Percentiles rank a stretch among this genome's conserved stretches.
phyloP scores from a whole-genome alignment of 2,888 invertebrate genomes.

The Agriotes lineatus region DNA sequence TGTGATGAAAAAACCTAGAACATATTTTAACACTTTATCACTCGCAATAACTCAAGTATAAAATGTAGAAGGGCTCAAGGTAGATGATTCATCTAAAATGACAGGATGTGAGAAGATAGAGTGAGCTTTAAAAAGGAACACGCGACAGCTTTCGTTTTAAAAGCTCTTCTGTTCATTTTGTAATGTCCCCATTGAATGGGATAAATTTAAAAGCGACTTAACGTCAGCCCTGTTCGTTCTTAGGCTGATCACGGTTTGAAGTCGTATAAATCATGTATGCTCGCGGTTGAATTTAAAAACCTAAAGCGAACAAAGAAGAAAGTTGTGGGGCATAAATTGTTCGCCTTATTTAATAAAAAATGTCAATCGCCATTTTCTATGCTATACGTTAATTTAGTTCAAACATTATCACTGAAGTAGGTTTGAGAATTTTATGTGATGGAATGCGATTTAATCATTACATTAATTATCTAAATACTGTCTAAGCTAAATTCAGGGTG shows the following conservation, averaged over 20 bases:
- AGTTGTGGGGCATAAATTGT: too few relatives aligned
- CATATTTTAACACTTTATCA: constrained; percentile 26
- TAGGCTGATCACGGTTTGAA: too few relatives aligned
- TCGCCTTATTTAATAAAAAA: too few relatives aligned
- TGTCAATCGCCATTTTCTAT: too few relatives aligned
- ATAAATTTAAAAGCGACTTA: background rate
- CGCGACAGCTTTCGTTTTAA: constrained; percentile 4
- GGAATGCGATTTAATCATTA: too few relatives aligned
- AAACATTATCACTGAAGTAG: too few relatives aligned
- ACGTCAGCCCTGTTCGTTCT: background rate
- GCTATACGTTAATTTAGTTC: too few relatives aligned
- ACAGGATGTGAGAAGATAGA: constrained; percentile 17
- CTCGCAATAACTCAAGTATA: constrained; percentile 20
- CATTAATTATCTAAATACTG: too few relatives aligned
- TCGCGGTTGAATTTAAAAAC: too few relatives aligned
- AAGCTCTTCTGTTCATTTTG: background rate
- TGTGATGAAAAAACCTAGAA: constrained; percentile 12
- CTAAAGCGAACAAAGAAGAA: too few relatives aligned
- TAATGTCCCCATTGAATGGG: background rate
- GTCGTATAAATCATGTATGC: too few relatives aligned
- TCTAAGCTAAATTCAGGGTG: background rate
- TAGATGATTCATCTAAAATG: constrained; percentile 17
- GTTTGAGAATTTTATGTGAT: too few relatives aligned
- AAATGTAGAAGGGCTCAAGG: constrained; percentile 16
- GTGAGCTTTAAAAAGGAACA: constrained; percentile 6